phyloP scores from a whole-genome alignment of 2,888 invertebrate genomes.

The Melanargia galathea region DNA sequence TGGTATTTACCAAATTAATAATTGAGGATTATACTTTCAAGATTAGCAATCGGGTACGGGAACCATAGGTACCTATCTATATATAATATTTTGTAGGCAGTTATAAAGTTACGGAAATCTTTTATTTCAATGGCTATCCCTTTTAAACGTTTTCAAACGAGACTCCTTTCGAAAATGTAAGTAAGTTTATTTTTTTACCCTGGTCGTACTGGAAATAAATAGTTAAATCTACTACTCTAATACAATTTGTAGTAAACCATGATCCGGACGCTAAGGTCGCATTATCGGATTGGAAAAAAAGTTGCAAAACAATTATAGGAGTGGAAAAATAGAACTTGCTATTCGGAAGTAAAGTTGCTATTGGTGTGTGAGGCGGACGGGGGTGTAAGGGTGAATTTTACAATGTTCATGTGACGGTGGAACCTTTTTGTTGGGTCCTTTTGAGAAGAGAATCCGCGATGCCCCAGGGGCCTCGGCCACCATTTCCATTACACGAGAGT shows the following conservation, averaged over 20 bases:
- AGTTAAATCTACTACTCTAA: constrained; percentile 81
- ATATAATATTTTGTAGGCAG: no score
- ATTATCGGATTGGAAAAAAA: constrained; percentile 81
- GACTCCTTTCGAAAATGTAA: constrained; percentile 2
- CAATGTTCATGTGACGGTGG: constrained; percentile 80
- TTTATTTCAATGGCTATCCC: background rate
- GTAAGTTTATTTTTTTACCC: constrained; percentile 21
- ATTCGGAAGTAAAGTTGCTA: constrained; percentile 52
- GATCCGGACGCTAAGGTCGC: constrained; percentile 80
- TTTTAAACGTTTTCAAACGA: constrained; percentile 2
- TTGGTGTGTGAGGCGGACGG: constrained; percentile 56
- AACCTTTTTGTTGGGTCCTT: constrained; percentile 79
- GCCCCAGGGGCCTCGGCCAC: constrained; percentile 73
- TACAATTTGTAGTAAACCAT: constrained; percentile 83
- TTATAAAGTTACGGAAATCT: no score
- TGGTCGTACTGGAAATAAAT: constrained; percentile 64
- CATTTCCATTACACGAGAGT: constrained; percentile 80
- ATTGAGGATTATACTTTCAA: no score
- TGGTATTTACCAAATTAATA: no score
- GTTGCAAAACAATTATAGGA: constrained; percentile 61
- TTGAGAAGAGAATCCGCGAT: constrained; percentile 76
- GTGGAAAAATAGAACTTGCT: constrained; percentile 58
- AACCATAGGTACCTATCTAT: no score
- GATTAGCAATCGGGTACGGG: no score
- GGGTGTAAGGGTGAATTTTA: constrained; percentile 75